Base-by-base conservation (phyloP, 2,797 vertebrate species). In the Amblyraja radiata region DNA sequence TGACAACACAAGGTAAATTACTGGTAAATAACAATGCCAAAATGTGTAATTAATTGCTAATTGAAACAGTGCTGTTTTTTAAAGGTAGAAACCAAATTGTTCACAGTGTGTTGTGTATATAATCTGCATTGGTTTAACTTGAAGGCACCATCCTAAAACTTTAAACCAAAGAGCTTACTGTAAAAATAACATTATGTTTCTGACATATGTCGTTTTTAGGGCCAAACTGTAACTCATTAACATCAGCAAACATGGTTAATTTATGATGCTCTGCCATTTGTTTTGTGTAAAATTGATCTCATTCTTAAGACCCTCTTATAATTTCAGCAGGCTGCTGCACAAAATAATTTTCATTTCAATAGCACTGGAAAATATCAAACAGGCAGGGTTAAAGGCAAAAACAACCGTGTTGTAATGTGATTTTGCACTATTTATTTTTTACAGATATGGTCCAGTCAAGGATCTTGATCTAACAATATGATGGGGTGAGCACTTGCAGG, bases 41-140 rank as follows among this genome's bases (percentile, higher is more conserved):
- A 92, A 90, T 90, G 23, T 92, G 23, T 74, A 13, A 92, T 73
- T 23, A 86, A 86, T 63, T 5, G 83, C 28, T 39, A n/a, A 65
- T 32, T 74, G 90, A 76, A 92, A 14, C 14, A 9, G 2, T 16
- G 25, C 46, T 28, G 21, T 74, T 39, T 39, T 68, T 92, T 16
- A 14, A 74, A 92, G 25, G 11, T n/a, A n/a, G 39, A 73, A 76
- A 54, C 68, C 36, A 65, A 65, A 65, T 65, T n/a, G 0, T 88
- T 65, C 32, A 63, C 2, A 1, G 83, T 18, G 63, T 36, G 84
- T 36, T 88, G n/a, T 36, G 14, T 36, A 65, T 21, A 36, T 21
- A 88, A n/a, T 65, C 14, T 65, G 3, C 9, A 84, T 84, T 13
- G 28, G 25, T 6, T 61, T 13, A 61, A 16, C 14, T 65, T 23